Evolutionary conservation across 2,888 invertebrate genomes (phyloP), one percentile per base, ranked within the genome.

Genomic region (Acleris laterana): DNA sequence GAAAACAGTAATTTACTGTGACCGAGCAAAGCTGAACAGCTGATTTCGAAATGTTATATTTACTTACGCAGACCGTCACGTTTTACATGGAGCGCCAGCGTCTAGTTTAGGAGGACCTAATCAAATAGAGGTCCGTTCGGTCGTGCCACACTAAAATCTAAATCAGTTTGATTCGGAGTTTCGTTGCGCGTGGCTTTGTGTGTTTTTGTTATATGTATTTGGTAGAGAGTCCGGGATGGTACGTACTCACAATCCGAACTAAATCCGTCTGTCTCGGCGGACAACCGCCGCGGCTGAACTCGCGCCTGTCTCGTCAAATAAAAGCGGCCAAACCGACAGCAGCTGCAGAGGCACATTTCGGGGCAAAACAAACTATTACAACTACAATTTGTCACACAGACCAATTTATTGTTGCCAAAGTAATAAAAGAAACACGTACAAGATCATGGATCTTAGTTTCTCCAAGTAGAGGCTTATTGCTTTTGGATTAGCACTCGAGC

Each of bases 91-190:
- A 55, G 44, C 44, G 42, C 19, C n/a, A 22, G 38, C 42, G 48
- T 48, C 52, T 64, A 44, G 60, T 60, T 65, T 65, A 65, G 55
- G 42, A 44, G 55, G 49, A 55, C 64, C 64, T 55, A 44, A 65
- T 60, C 60, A 65, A 65, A 65, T 55, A 65, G 60, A 60, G 25
- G 25, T 16, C 60, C 53, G 55, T 60, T 60, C 42, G 60, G 60
- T 65, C 42, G 60, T 50, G 60, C 64, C 28, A 49, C 42, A 25
- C 52, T 48, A 19, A 48, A 44, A 60, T 44, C 20, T 19, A n/a
- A 55, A 44, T 44, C 48, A 5, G 7, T 5, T 22, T 49, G 28
- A 32, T 62, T 19, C 28, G 25, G 42, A 56, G 17, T 38, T 38
- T 38, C 32, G 59, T 59, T 17, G 42, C 11, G 48, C 42, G 25